Percentiles rank a stretch among this genome's conserved stretches.
These are phyloP conservation scores for Hirtodrosophila trivittata DNA, from an alignment of 2,888 invertebrate genomes.

Conservation along the genomic window DNA sequence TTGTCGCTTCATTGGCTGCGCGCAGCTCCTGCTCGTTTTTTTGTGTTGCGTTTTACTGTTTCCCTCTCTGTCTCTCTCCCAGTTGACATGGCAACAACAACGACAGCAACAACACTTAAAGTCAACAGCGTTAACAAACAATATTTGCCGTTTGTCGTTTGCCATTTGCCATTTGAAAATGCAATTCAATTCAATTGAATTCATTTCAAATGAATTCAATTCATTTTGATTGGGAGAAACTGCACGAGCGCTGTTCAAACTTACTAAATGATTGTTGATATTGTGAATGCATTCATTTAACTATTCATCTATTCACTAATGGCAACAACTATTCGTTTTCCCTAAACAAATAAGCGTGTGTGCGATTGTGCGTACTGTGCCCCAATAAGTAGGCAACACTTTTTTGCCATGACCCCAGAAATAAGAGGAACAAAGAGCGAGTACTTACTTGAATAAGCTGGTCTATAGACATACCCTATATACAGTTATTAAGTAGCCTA, in stretches of 20 bases:
- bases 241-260: constrained; percentile 24
- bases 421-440: constrained; percentile 9
- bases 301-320: constrained; percentile 40
- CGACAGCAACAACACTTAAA: constrained; percentile 21
- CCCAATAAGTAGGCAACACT: constrained; percentile 18
- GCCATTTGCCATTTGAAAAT: constrained; percentile 19
- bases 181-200: constrained; percentile 22
- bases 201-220: constrained; percentile 41
- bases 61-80: constrained; percentile 43
- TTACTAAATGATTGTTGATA: constrained; percentile 27
- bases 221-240: constrained; percentile 58
- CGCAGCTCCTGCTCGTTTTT: constrained; percentile 28
- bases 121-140: constrained; percentile 43
- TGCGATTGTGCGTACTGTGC: background rate
- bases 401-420: constrained; percentile 33
- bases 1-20: constrained; percentile 55
- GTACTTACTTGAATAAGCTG: too few relatives aligned
- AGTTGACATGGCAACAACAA: constrained; percentile 47
- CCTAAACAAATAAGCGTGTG: constrained; percentile 1
- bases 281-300: constrained; percentile 32
- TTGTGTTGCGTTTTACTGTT: constrained; percentile 36
- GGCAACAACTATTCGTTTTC: constrained; percentile 8
- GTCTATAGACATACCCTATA: too few relatives aligned
- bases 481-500: too few relatives aligned
- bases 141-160: constrained; percentile 37